Evolutionary conservation across 2,113 vertebrate genomes (phyloP).

Genomic region (Heloderma charlesbogerti): DNA sequence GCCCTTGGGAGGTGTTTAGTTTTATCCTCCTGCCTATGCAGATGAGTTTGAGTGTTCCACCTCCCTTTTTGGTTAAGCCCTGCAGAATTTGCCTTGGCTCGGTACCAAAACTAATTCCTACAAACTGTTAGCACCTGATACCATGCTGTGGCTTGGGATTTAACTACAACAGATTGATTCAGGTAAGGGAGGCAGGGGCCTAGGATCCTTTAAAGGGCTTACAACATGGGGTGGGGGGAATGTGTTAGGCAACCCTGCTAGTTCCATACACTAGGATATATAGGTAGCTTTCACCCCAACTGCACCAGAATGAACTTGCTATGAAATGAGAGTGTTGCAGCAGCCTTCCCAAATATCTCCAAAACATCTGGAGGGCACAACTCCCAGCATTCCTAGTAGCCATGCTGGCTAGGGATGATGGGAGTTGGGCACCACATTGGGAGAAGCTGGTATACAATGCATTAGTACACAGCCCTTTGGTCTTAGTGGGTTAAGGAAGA

Average conservation of each 20-base stretch:
- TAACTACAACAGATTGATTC: neutral
- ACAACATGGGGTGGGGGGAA: neutral
- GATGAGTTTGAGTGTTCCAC: too few relatives aligned
- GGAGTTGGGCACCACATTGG: too few relatives aligned
- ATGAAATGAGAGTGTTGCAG: neutral
- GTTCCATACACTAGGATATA: neutral
- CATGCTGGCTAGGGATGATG: too few relatives aligned
- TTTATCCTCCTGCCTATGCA: neutral
- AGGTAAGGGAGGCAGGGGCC: neutral
- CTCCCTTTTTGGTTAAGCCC: neutral
- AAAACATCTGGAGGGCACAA: too few relatives aligned
- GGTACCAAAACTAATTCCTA: neutral
- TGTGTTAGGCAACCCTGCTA: neutral
- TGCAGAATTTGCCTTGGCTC: neutral
- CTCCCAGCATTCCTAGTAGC: too few relatives aligned
- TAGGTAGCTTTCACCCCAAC: neutral
- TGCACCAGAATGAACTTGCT: neutral
- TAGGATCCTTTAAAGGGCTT: neutral
- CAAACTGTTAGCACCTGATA: neutral
- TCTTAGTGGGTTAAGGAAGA: neutral
- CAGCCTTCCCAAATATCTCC: neutral
- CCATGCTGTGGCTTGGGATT: neutral
- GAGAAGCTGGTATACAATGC: too few relatives aligned
- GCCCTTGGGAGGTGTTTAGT: neutral
- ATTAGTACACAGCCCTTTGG: neutral